These are phyloP conservation scores for Cephus spinipes DNA, from an alignment of 2,888 invertebrate genomes.

Conservation along the genomic window DNA sequence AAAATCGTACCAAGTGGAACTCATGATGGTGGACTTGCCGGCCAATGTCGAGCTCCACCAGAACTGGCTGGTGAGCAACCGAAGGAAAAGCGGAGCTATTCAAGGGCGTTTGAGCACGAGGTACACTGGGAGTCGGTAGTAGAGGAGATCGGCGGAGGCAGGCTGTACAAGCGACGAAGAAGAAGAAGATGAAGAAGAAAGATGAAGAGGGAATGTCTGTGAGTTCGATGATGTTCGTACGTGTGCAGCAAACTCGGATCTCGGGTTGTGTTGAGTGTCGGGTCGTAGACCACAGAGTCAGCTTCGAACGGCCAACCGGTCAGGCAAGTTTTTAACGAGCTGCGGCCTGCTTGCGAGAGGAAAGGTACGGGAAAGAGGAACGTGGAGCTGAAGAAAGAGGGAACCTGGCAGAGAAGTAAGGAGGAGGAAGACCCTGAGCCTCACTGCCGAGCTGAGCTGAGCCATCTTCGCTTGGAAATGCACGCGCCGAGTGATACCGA, in stretches of 20 bases:
- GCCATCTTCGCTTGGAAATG: conserved; percentile 63
- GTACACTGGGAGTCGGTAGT: neutral
- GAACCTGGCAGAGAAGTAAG: neutral
- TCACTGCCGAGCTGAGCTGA: conserved; percentile 55
- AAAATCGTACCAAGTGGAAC: neutral
- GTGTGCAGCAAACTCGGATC: conserved; percentile 31
- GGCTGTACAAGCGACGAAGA: conserved; percentile 16
- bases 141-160: conserved; percentile 12
- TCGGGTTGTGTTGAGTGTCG: conserved; percentile 55
- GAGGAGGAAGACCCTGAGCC: conserved; percentile 45
- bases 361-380: conserved; percentile 40
- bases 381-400: conserved; percentile 29
- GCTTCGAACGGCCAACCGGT: conserved; percentile 63
- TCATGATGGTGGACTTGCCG: neutral
- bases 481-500: conserved; percentile 58
- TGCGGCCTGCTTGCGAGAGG: conserved; percentile 32
- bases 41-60: neutral
- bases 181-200: conserved; percentile 14
- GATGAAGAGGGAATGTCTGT: conserved; percentile 18
- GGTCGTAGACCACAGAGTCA: conserved; percentile 64
- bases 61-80: neutral
- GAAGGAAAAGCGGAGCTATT: neutral
- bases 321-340: conserved; percentile 67
- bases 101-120: neutral
- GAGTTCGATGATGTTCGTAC: conserved; percentile 41